Percentiles rank a stretch among this genome's conserved stretches.
phyloP scores from a whole-genome alignment of 2,888 invertebrate species.

The Acleris literana region DNA sequence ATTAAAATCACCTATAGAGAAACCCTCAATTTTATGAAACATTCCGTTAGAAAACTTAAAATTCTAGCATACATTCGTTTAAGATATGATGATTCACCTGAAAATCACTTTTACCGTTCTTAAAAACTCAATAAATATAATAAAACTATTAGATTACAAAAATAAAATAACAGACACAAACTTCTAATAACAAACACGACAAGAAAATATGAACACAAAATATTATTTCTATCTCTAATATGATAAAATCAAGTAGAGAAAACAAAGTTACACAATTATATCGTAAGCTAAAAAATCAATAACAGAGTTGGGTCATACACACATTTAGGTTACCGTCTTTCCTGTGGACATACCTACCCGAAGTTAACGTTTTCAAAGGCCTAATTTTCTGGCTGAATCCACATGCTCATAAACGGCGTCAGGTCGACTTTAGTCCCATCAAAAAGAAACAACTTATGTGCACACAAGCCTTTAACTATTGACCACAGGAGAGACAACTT shows the following conservation, averaged over 20 bases:
- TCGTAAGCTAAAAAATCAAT: too few relatives aligned
- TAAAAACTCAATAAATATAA: background rate
- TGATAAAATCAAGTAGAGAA: background rate
- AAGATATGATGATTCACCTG: slow-evolving; percentile 1
- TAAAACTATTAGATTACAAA: background rate
- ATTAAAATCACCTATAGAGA: background rate
- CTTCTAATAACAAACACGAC: background rate
- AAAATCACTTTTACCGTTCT: background rate
- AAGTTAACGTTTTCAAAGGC: too few relatives aligned
- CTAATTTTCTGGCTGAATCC: too few relatives aligned
- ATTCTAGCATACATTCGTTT: background rate
- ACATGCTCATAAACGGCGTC: too few relatives aligned
- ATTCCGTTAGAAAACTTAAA: background rate
- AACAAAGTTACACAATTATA: background rate
- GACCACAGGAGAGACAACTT: too few relatives aligned
- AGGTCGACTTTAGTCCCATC: too few relatives aligned
- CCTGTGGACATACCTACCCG: too few relatives aligned
- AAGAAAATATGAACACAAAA: slow-evolving; percentile 10
- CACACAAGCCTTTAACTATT: too few relatives aligned
- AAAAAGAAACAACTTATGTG: too few relatives aligned
- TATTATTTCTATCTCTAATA: background rate
- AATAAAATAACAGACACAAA: background rate
- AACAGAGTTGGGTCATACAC: too few relatives aligned
- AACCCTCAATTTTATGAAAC: slow-evolving; percentile 3
- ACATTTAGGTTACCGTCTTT: too few relatives aligned